These are phyloP conservation scores for Cavia aperea DNA, from an alignment of 2,113 vertebrate species.

Conservation along the genomic window DNA sequence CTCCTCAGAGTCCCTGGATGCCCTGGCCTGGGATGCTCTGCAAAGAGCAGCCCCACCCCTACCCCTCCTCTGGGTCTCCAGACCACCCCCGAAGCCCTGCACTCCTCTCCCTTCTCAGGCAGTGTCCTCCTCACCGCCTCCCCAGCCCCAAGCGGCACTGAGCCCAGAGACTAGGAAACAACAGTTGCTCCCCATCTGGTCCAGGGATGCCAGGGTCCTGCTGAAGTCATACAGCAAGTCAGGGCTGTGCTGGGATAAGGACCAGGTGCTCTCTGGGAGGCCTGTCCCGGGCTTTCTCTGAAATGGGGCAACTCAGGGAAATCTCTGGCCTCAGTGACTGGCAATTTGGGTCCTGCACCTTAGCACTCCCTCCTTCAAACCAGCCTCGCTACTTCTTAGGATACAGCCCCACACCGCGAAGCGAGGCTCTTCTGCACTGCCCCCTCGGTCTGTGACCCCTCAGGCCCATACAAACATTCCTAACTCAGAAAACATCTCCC, in stretches of 20 bases:
- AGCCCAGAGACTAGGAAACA: not conserved
- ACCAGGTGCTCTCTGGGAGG: not conserved
- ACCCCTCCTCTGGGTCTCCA: not conserved
- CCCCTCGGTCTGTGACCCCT: not conserved
- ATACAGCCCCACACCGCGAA: not conserved
- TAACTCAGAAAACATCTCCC: constrained; percentile 1
- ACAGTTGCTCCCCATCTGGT: not conserved
- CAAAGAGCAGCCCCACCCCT: not conserved
- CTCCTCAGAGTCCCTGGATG: not conserved
- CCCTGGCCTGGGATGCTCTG: not conserved
- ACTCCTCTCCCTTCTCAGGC: not conserved
- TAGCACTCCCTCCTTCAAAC: not conserved
- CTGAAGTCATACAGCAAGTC: not conserved
- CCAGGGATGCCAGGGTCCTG: not conserved
- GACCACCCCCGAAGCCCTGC: not conserved
- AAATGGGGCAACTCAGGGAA: not conserved
- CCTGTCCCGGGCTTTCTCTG: not conserved
- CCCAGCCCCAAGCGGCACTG: not conserved
- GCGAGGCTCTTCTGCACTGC: not conserved
- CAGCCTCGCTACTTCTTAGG: not conserved
- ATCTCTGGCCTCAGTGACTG: not conserved
- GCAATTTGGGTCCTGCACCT: not conserved
- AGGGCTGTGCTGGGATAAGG: not conserved
- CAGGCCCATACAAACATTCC: not conserved
- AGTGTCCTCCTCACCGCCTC: not conserved